Base-by-base conservation (phyloP, 2,888 invertebrate genomes). In the Diabrotica balteata region DNA sequence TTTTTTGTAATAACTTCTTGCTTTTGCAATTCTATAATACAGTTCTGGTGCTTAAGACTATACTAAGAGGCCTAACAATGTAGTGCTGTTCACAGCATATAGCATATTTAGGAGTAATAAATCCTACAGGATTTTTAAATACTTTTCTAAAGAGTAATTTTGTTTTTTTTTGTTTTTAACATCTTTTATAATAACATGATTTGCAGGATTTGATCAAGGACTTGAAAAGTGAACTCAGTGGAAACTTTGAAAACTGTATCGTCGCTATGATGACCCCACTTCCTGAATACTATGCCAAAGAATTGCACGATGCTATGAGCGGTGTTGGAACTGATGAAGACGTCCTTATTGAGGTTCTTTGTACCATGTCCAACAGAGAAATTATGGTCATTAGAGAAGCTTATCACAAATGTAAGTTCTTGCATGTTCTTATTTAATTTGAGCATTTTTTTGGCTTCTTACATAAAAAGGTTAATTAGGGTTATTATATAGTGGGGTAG, bases 251-350 rank as follows among this genome's bases (percentile, higher is more conserved):
- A 80, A 91, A 93, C 70, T 87, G 93, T 0, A 81, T 96, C 0
- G 85, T 96, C 7, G 94, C 94, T 0, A 84, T 97, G 69, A 92
- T 96, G 90, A 94, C 93, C 42, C 94, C 94, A 0, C 85, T 93
- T 55, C 91, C 92, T 0, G 92, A 95, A 80, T 95, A 88, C 84
- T 93, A 96, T 81, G 94, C 94, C 7, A 90, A 90, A 78, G 92
- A 95, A 82, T 83, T 97, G 44, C 91, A 93, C 77, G 89, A 93
- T 74, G 96, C 97, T 45, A 92, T 95, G 83, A 86, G 88, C 50
- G 96, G 96, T 53, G 84, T 93, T 64, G 95, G 95, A 6, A 95
- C 95, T 0, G 91, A 93, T 73, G 94, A 93, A 82, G 93, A 93
- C 75, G 91, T 91, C 10, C 88, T 97, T 63, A 93, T 97, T 68